These are phyloP conservation scores for Musca vetustissima DNA, from an alignment of 1,140 invertebrate genomes.

Conservation along the genomic window DNA sequence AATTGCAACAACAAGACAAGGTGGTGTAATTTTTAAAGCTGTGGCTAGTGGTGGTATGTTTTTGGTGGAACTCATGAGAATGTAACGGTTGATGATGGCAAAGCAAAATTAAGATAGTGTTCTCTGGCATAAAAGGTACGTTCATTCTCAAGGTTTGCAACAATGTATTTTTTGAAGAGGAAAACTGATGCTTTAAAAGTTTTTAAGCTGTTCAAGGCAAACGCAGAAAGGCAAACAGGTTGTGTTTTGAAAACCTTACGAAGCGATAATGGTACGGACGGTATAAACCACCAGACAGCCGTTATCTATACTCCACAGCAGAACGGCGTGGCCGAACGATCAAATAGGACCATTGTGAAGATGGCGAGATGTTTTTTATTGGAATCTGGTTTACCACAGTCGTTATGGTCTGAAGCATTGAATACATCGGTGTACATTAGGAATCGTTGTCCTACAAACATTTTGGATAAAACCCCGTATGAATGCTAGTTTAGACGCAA, in stretches of 20 bases:
- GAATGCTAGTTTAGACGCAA: no score
- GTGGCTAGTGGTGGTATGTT: no score
- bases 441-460: conserved; percentile 7
- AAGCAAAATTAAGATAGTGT: no score
- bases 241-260: background rate
- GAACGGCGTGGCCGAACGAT: conserved; percentile 4
- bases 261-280: conserved; percentile 16
- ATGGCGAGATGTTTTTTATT: conserved; percentile 10
- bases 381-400: conserved; percentile 7
- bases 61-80: no score
- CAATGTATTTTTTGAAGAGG: conserved; percentile 2
- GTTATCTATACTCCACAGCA: background rate
- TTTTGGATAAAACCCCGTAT: background rate
- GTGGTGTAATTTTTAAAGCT: no score
- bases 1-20: no score
- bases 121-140: no score
- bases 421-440: background rate
- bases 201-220: background rate
- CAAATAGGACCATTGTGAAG: conserved; percentile 10
- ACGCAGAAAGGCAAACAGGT: background rate
- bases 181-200: conserved; percentile 5
- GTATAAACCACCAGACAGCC: background rate
- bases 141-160: background rate
- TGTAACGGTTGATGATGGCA: no score
- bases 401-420: conserved; percentile 21